These are phyloP conservation scores for Papilio polyxenes DNA, from an alignment of 1,140 invertebrate genomes.

Conservation along the genomic window DNA sequence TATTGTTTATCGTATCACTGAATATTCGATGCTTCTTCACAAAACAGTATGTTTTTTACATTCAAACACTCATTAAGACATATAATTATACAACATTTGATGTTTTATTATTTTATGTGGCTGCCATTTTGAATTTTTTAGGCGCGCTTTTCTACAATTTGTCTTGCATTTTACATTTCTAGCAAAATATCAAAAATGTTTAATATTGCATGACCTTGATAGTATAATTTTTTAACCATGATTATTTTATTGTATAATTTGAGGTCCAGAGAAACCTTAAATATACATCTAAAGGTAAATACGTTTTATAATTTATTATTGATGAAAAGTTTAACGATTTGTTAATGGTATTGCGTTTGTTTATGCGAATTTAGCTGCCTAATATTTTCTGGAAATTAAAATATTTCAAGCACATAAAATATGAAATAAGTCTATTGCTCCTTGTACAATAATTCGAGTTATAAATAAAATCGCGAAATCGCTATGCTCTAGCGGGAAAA, in stretches of 20 bases:
- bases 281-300: not conserved
- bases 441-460: not conserved
- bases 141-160: not conserved
- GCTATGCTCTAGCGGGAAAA: slow-evolving; percentile 38
- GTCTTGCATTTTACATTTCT: not conserved
- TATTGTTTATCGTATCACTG: not conserved
- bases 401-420: not conserved
- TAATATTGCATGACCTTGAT: not conserved
- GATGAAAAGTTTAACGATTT: not conserved
- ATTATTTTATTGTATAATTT: not conserved
- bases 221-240: not conserved
- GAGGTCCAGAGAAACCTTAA: not conserved
- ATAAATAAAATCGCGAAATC: slow-evolving; percentile 52
- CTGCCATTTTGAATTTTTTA: slow-evolving; percentile 1
- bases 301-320: not conserved
- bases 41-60: not conserved
- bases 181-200: not conserved
- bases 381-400: not conserved
- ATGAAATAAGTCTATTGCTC: slow-evolving; percentile 41
- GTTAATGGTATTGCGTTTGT: not conserved
- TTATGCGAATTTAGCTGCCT: not conserved
- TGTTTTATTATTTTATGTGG: not conserved
- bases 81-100: not conserved
- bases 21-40: not conserved
- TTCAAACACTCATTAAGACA: not conserved